A percentile compares a stretch with the other conserved stretches of the same genome.
These are phyloP conservation scores for Burhinus oedicnemus DNA, from an alignment of 2,113 vertebrate species.

Conservation along the genomic window DNA sequence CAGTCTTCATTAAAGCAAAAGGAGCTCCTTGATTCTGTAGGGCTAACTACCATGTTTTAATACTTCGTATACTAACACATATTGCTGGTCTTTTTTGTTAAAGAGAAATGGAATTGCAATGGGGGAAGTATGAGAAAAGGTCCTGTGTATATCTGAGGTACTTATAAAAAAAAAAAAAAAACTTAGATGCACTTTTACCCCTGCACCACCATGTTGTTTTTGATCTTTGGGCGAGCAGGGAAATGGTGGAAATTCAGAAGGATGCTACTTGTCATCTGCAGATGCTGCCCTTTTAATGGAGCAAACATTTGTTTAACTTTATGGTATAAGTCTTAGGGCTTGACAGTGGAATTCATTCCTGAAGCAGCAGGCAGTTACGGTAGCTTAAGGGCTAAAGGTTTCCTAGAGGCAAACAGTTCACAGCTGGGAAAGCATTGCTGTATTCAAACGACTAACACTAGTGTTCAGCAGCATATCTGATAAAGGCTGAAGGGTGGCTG, in stretches of 20 bases:
- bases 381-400: neutral
- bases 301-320: neutral
- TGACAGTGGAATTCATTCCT: neutral
- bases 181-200: neutral
- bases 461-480: neutral
- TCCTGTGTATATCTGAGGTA: neutral
- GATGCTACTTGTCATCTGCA: neutral
- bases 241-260: neutral
- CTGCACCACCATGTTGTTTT: neutral
- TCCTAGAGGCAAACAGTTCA: neutral
- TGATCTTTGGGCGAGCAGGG: neutral
- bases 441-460: neutral
- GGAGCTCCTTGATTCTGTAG: neutral
- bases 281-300: neutral
- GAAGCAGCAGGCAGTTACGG: neutral
- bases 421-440: neutral
- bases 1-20: neutral
- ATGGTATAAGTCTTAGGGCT: neutral
- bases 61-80: neutral
- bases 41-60: too few species aligned
- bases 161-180: neutral
- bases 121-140: neutral
- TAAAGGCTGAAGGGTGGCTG: neutral
- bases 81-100: neutral
- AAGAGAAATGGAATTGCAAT: neutral